These are phyloP conservation scores for Zalophus californianus DNA, from an alignment of 2,797 vertebrate species.

Conservation along the genomic window DNA sequence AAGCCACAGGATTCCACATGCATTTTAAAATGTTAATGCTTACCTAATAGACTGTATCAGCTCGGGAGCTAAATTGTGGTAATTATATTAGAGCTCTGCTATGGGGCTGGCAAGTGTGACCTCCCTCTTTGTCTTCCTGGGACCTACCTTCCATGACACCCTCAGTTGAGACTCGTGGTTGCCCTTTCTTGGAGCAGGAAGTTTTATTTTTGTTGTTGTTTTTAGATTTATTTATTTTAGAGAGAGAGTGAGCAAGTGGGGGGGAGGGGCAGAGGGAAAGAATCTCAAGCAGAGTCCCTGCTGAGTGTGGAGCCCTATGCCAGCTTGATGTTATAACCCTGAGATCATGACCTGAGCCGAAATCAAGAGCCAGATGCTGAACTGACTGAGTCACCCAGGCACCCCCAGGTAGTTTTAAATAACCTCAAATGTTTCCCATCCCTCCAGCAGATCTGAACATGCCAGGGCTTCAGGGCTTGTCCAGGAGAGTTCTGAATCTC, in stretches of 20 bases:
- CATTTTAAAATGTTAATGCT: conserved; percentile 10
- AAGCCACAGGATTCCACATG: background rate
- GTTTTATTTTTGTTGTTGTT: background rate
- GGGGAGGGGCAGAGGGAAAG: background rate
- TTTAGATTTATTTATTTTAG: background rate
- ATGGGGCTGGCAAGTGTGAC: accelerated
- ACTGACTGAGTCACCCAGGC: background rate
- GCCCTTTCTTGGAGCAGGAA: too few relatives aligned
- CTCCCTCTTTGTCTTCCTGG: background rate
- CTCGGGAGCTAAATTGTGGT: too few relatives aligned
- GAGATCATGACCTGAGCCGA: background rate
- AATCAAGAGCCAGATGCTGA: background rate
- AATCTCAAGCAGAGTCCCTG: background rate
- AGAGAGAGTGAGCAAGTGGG: background rate
- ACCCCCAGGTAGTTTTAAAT: background rate
- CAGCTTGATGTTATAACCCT: background rate
- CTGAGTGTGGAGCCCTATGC: background rate
- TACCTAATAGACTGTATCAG: background rate
- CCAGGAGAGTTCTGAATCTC: background rate
- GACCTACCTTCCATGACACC: background rate
- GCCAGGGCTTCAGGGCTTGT: too few relatives aligned
- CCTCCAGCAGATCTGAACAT: background rate
- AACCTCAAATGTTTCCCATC: background rate
- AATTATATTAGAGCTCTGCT: background rate
- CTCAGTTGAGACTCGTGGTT: background rate